Base-by-base conservation (phyloP, 2,888 invertebrate genomes). In the Rotaria sp. region DNA sequence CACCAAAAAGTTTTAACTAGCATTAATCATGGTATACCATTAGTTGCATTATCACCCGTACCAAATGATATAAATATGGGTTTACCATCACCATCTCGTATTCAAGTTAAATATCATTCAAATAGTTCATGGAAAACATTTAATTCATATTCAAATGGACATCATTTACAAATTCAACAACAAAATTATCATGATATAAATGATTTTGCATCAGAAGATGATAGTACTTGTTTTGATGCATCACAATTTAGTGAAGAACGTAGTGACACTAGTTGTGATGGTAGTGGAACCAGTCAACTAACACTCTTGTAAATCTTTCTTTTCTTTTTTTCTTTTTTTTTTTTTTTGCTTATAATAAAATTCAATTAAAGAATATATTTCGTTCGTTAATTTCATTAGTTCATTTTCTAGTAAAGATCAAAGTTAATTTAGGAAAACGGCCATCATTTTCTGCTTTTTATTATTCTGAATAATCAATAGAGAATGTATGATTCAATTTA, bases 1-100 rank as follows among this genome's bases (percentile, higher is more conserved):
- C 90, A 90, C 86, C 96, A 97, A 91, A 97, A 97, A 92, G 96
- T 85, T 88, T 90, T 30, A 94, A 96, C 89, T 96, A 96, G 91
- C 93, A 96, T 95, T 89, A 95, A 96, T 95, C 96, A 97, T 90
- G 96, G 96, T 87, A 96, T 99, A 89, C 97, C 98, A 38, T 95
- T 99, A 94, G 96, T 98, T 88, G 98, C 98, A 84, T 95, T 96
- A 80, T 96, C 96, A 88, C 93, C 93, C 3, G 92, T 92, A 3
- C 91, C 92, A 21, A 92, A 93, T 89, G 92, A 91, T 88, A 85
- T 86, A 2, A 45, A 41, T 55, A 86, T 74, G 38, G 74, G 74
- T 74, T 74, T 74, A 74, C 74, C 38, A 38, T 11, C 74, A 38
- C 38, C 74, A 74, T 38, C 74, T 15, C 10, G 24, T 8, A 4